Base-by-base conservation (phyloP, 2,113 vertebrate species). In the Thunnus thynnus region DNA sequence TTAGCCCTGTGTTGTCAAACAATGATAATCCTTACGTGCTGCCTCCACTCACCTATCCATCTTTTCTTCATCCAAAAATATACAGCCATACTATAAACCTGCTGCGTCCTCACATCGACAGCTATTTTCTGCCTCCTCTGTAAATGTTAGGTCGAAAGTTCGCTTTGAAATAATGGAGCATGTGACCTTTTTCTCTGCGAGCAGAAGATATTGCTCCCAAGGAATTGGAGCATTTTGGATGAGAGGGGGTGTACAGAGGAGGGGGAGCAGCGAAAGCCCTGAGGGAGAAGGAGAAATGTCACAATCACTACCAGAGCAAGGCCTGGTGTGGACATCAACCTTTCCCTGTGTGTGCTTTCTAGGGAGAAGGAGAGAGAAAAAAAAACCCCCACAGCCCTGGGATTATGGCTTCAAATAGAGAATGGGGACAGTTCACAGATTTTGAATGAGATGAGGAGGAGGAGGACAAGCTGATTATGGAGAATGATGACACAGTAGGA, bases 71-170 rank as follows among this genome's bases (percentile, higher is more conserved):
- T 72, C 86, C 77, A 14, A 71, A 80, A 85, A 90, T 50, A 88
- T 64, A 71, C 84, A 82, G 57, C 68, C 30, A n/a, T 5, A 36
- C 83, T 80, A 30, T 30, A 78, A 88, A 86, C 89, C 86, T 71
- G 86, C 87, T 36, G 85, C 68, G 51, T 85, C 78, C 78, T 89
- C 80, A 55, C 82, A 80, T 77, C 84, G 82, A 82, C 85, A 65
- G 89, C 84, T 92, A 88, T 93, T 94, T 94, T 91, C 86, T 70
- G 80, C 90, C 88, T 90, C 82, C 87, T 89, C 89, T 83, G 84
- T 93, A 95, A 95, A 95, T 93, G 94, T 92, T 93, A 93, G 93
- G 94, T 94, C 90, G 69, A 92, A 92, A 93, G 93, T 94, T 94
- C 93, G 88, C 84, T 89, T 86, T 89, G 91, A 93, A 94, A 93